Base-by-base conservation (phyloP, 2,888 invertebrate genomes). In the Azorinus chamasolen region DNA sequence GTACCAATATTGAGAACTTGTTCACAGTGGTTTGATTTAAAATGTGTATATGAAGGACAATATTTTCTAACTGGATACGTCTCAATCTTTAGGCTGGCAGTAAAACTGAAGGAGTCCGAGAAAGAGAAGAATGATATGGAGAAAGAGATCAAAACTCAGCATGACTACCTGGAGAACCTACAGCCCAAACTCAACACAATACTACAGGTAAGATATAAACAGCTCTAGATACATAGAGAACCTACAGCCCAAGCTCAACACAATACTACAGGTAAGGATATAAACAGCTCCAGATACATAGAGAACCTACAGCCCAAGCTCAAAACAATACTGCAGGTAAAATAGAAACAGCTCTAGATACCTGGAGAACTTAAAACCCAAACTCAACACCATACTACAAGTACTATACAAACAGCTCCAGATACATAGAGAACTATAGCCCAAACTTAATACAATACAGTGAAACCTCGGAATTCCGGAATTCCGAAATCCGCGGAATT, bases 231-330 rank as follows among this genome's bases (percentile, higher is more conserved):
- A 96, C 71, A 94, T 98, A 12, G 96, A 96, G 82, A 97, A 96
- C 62, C 94, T 98, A 45, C 95, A 95, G 6, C 98, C 98, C 0
- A 96, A 96, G 82, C 94, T 98, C 20, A 94, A 94, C 39, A 94
- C 95, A 6, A 95, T 97, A 43, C 93, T 96, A 24, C 95, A 96
- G 87, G 95, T 94, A 50, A 43, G 41, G 16, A 16, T 10, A 18
- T 48, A n/a, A n/a, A n/a, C n/a, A n/a, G n/a, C n/a, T n/a, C n/a
- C n/a, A n/a, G n/a, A n/a, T n/a, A n/a, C n/a, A n/a, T n/a, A n/a
- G n/a, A n/a, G n/a, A n/a, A n/a, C n/a, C 94, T 98, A 45, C 95
- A 95, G 6, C 98, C 98, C 0, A 96, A 96, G 82, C 94, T 98
- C 18, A 94, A 94, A 37, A 94, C 95, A 6, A 95, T 97, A 43